Conservation (phyloP, 2,797 vertebrate genomes). For the Argentina silus region DNA sequence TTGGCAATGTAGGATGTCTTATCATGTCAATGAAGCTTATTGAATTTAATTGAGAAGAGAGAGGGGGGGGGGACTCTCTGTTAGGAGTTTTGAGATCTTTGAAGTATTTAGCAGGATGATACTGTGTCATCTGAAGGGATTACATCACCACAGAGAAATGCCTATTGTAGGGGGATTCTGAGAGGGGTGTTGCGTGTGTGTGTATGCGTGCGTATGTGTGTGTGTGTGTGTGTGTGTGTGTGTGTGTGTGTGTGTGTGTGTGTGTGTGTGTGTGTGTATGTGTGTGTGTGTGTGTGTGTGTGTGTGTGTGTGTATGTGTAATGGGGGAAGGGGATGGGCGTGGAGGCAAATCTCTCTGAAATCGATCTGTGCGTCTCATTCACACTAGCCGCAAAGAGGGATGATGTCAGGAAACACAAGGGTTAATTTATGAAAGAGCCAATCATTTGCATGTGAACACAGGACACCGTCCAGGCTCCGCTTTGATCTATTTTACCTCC, state of each 20-base stretch:
- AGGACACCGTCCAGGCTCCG: slow-evolving; percentile 41
- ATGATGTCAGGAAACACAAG: slow-evolving; percentile 36
- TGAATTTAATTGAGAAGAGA: too few species aligned
- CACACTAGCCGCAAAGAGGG: slow-evolving; percentile 34
- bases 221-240: slow-evolving; percentile 18
- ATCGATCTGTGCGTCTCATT: slow-evolving; percentile 55
- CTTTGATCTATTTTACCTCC: slow-evolving; percentile 66
- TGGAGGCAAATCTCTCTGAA: slow-evolving; percentile 49
- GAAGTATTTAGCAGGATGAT: slow-evolving; percentile 32
- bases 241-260: not conserved
- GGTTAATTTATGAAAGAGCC: slow-evolving; percentile 51
- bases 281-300: not conserved
- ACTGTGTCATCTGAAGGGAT: slow-evolving; percentile 45
- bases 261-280: not conserved
- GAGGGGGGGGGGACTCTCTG: not conserved
- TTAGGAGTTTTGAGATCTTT: slow-evolving; percentile 12
- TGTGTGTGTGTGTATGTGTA: not conserved
- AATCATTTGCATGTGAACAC: slow-evolving; percentile 67
- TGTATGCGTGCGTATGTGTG: slow-evolving; percentile 15
- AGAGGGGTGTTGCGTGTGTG: slow-evolving; percentile 5
- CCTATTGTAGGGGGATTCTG: slow-evolving; percentile 24
- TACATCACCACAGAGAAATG: slow-evolving; percentile 48
- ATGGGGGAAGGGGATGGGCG: not conserved
- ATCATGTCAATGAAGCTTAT: too few species aligned
- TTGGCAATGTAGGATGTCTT: too few species aligned